phyloP scores from a whole-genome alignment of 2,888 invertebrate species.

The Drosophila affinis region DNA sequence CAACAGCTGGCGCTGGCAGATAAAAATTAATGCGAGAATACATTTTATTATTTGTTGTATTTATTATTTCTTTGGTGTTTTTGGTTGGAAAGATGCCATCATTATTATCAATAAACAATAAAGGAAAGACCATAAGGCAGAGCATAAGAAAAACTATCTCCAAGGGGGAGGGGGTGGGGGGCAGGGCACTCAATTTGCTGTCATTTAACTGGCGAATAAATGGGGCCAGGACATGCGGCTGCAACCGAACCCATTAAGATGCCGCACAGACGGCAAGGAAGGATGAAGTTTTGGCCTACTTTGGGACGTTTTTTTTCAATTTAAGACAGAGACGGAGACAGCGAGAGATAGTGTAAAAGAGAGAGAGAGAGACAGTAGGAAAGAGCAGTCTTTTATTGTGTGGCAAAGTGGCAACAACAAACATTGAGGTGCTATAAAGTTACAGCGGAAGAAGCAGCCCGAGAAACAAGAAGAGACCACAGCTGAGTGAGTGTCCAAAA shows the following conservation, averaged over 20 bases:
- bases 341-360: conserved; percentile 15
- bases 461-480: conserved; percentile 2
- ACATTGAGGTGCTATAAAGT: conserved; percentile 71
- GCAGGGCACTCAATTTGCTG: conserved; percentile 65
- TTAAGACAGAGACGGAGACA: conserved; percentile 25
- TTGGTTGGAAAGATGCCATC: conserved; percentile 32
- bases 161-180: conserved; percentile 15
- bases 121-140: conserved; percentile 34
- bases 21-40: conserved; percentile 69
- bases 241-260: conserved; percentile 40
- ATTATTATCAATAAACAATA: conserved; percentile 72
- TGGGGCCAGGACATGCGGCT: conserved; percentile 61
- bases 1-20: conserved; percentile 63
- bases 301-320: conserved; percentile 37
- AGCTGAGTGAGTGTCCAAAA: conserved; percentile 44
- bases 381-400: conserved; percentile 61
- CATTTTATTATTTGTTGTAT: conserved; percentile 18
- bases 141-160: conserved; percentile 39
- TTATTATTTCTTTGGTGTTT: conserved; percentile 27
- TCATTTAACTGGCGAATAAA: conserved; percentile 70
- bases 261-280: conserved; percentile 19
- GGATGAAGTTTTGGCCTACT: conserved; percentile 30
- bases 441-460: conserved; percentile 40
- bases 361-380: conserved; percentile 15
- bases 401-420: conserved; percentile 62